Evolutionary conservation across 2,797 vertebrate species (phyloP).

Genomic region (Rhodeus uyekii): DNA sequence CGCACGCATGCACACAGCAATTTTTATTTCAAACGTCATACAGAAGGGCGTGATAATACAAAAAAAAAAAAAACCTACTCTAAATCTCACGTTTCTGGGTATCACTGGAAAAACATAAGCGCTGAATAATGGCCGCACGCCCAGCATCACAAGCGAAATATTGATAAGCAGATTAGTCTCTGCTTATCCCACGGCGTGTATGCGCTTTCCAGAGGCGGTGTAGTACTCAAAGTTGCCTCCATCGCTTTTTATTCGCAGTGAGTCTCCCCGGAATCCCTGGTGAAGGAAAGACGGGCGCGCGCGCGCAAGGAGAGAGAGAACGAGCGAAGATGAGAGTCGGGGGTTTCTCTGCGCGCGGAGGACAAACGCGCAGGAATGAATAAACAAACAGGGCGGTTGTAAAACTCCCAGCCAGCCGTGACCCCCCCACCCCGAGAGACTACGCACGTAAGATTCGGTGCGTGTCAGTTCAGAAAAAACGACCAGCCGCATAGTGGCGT

Average conservation of each 20-base stretch:
- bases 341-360: slow-evolving; percentile 16
- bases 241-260: slow-evolving; percentile 13
- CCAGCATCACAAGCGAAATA: not conserved
- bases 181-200: not conserved
- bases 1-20: slow-evolving; percentile 33
- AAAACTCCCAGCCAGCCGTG: slow-evolving; percentile 65
- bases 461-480: too few species aligned
- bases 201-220: not conserved
- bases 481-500: too few species aligned
- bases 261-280: slow-evolving; percentile 47
- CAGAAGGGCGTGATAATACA: slow-evolving; percentile 43
- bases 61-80: not conserved
- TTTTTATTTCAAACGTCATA: slow-evolving; percentile 51
- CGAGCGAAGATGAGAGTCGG: slow-evolving; percentile 10
- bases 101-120: slow-evolving; percentile 38
- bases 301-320: slow-evolving; percentile 30
- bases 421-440: not conserved
- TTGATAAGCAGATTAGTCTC: not conserved
- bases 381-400: slow-evolving; percentile 54
- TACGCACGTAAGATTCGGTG: slow-evolving; percentile 42
- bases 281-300: slow-evolving; percentile 55
- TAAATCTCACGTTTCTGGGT: slow-evolving; percentile 32
- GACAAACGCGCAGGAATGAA: slow-evolving; percentile 51
- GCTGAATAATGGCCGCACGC: not conserved
- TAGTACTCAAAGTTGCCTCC: slow-evolving; percentile 11